Conservation (phyloP, 2,888 invertebrate genomes). For the Spilarctia lutea region DNA sequence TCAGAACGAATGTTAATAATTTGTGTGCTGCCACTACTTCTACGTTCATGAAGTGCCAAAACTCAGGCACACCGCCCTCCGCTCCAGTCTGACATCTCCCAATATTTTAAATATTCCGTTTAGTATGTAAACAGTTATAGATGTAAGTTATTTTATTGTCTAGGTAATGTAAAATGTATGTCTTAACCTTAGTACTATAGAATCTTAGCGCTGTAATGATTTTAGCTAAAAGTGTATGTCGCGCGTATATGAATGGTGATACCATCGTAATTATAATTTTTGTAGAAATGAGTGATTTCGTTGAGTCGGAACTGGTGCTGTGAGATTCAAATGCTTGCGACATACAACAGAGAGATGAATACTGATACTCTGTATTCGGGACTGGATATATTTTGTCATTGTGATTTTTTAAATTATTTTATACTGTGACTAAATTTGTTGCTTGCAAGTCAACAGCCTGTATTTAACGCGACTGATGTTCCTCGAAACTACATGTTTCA, state of each 20-base stretch:
- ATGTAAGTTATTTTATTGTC: constrained; percentile 82
- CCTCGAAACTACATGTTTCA: constrained; percentile 75
- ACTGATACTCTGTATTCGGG: constrained; percentile 68
- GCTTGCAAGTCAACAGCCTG: constrained; percentile 75
- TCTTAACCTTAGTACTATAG: constrained; percentile 80
- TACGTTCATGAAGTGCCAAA: constrained; percentile 71
- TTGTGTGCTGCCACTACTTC: constrained; percentile 23
- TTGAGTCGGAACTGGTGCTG: constrained; percentile 79
- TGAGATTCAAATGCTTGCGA: constrained; percentile 82
- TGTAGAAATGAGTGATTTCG: constrained; percentile 62
- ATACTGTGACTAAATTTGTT: constrained; percentile 72
- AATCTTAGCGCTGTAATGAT: constrained; percentile 73
- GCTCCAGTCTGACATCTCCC: constrained; percentile 59
- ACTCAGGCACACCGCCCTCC: constrained; percentile 59
- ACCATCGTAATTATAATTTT: constrained; percentile 42
- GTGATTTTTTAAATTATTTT: constrained; percentile 74
- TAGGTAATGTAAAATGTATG: constrained; percentile 81
- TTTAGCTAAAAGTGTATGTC: constrained; percentile 79
- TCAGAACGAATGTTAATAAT: constrained; percentile 26
- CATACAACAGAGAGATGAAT: constrained; percentile 68
- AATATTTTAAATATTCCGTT: constrained; percentile 73
- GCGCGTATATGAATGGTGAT: constrained; percentile 77
- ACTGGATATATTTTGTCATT: constrained; percentile 71
- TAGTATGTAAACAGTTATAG: constrained; percentile 81
- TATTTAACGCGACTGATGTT: constrained; percentile 81